Base-by-base conservation (phyloP, 1,140 invertebrate genomes). In the Lepidotrigona ventralis region DNA sequence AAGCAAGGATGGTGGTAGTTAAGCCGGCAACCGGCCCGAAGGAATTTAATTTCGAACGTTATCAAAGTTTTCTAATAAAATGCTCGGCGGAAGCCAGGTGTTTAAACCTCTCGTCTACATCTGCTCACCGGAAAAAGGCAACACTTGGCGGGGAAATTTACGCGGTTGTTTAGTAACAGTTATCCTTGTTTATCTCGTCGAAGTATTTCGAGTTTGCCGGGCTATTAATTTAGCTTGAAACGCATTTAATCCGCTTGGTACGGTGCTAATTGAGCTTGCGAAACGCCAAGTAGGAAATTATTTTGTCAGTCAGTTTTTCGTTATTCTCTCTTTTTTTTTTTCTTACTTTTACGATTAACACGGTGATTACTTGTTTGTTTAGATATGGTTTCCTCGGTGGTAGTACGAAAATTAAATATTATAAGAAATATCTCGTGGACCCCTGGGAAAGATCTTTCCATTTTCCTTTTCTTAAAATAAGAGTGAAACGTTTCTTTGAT, bases 51-150 rank as follows among this genome's bases (percentile, higher is more conserved):
- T 81, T 84, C 51, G 54, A 77, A 68, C 66, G 69, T 23, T 46
- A 72, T 87, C 74, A 54, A 85, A 87, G 86, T 87, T 88, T 85
- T 85, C 83, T 72, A 85, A 88, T 85, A 87, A 85, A 81, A 78
- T 60, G 56, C 23, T 2, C 21, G 58, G 29, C 51, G 33, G 14
- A 64, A 21, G 54, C 17, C 64, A 68, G 56, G n/a, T 70, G 64
- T 82, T 85, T 79, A 76, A 85, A 73, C 21, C 71, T 58, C 71
- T 81, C 83, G 21, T 63, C 68, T 54, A 70, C 86, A 70, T 66
- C 85, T 79, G 78, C 70, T 84, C 66, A 6, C 3, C 26, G 26
- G 46, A 70, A 63, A 54, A 15, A 33, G 15, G 74, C 56, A n/a
- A 83, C 70, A n/a, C 9, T 46, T 8, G 6, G 39, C 6, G 6